Evolutionary conservation across 2,888 invertebrate species (phyloP), one percentile per base, ranked within the genome.

Genomic region (Amiota mariae): DNA sequence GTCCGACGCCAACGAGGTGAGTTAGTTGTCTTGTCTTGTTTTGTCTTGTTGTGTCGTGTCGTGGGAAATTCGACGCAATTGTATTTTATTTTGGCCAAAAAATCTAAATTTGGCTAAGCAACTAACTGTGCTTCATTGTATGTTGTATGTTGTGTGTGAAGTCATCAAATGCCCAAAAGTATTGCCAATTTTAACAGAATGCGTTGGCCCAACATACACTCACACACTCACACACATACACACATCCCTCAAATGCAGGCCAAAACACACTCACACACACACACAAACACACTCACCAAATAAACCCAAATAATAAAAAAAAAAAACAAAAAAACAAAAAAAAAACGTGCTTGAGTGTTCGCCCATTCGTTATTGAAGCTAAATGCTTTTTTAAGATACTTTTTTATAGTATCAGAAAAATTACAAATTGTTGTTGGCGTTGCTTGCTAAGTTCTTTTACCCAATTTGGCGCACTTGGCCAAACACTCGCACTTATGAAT

Each of bases 41-140:
- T 36, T 36, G 36, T 36, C 36, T 36, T 36, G 36, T 36, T 6
- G 36, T 15, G 63, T 63, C 63, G 63, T 63, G 36, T 63, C 77
- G 84, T 79, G 85, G 84, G 77, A 83, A 82, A 85, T 80, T 77
- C 82, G 77, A 84, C 77, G 84, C 59, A 59, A 20, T 15, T 54
- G 36, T 36, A 6, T 13, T 54, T 13, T 20, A 59, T 59, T 59
- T 59, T 59, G 20, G 59, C 13, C 54, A n/a, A 51, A 51, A 51
- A 51, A 51, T n/a, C 54, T n/a, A 51, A 51, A 20, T 46, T 64
- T 71, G 47, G 63, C 49, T 12, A 71, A 56, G 51, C 24, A 49
- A 54, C 20, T 70, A 36, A 18, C 47, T 70, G 59, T 12, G 20
- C 48, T 66, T 48, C 18, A 1, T 54, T 54, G 12, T 54, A n/a